These are phyloP conservation scores for Oxyteleia sp. DNA, from an alignment of 2,888 invertebrate species.

Conservation along the genomic window DNA sequence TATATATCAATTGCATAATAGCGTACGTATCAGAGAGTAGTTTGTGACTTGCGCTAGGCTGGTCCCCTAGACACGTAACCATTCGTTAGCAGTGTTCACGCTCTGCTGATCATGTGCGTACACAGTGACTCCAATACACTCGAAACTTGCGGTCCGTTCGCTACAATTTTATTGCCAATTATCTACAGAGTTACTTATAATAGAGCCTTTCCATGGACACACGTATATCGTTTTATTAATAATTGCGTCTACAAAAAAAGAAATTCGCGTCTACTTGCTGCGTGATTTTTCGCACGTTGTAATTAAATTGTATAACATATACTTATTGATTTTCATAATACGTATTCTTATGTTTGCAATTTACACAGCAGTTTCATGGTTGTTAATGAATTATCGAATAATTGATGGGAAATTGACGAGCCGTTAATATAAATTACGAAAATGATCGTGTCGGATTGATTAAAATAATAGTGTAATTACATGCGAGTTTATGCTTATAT, in stretches of 20 bases:
- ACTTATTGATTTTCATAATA: too few species aligned
- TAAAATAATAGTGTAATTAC: slow-evolving; percentile 33
- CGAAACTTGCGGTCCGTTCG: slow-evolving; percentile 57
- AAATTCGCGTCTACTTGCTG: too few species aligned
- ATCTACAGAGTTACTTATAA: slow-evolving; percentile 47
- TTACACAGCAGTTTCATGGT: too few species aligned
- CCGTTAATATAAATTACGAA: neutral
- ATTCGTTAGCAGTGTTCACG: slow-evolving; percentile 82
- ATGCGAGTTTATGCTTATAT: slow-evolving; percentile 9
- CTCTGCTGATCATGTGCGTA: slow-evolving; percentile 77
- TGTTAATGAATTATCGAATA: too few species aligned
- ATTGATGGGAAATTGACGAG: neutral
- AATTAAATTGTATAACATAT: too few species aligned
- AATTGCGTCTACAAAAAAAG: slow-evolving; percentile 12
- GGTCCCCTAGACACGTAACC: slow-evolving; percentile 81
- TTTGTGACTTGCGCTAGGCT: slow-evolving; percentile 65
- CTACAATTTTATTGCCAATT: slow-evolving; percentile 69
- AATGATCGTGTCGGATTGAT: slow-evolving; percentile 18
- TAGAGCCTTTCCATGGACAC: slow-evolving; percentile 19
- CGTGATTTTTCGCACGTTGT: too few species aligned
- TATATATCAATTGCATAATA: slow-evolving; percentile 66
- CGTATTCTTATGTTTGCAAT: too few species aligned
- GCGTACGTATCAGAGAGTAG: slow-evolving; percentile 67
- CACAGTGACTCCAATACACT: slow-evolving; percentile 59
- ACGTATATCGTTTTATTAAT: slow-evolving; percentile 19